Evolutionary conservation across 2,888 invertebrate genomes (phyloP).

Genomic region (Molorchus minor): DNA sequence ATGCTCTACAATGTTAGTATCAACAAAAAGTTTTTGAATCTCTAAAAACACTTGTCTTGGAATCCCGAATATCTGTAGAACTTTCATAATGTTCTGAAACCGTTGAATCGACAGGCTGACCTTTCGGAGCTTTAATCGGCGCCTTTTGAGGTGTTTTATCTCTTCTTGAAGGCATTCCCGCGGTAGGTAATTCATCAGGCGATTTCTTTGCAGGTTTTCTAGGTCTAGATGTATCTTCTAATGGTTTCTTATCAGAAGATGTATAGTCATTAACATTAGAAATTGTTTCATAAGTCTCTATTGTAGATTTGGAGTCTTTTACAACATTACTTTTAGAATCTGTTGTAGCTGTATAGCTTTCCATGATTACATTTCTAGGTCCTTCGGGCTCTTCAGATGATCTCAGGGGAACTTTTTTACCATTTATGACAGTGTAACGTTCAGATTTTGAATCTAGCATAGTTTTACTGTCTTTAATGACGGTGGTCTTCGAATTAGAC

Average conservation of each 20-base stretch:
- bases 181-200: conserved; percentile 35
- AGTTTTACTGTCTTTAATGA: conserved; percentile 50
- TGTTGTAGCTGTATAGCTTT: conserved; percentile 11
- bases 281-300: conserved; percentile 44
- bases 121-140: neutral
- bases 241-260: conserved; percentile 2
- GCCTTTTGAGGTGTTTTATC: conserved; percentile 10
- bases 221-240: conserved; percentile 5
- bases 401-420: no score
- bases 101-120: conserved; percentile 2
- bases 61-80: conserved; percentile 5
- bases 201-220: conserved; percentile 10
- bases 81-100: conserved; percentile 6
- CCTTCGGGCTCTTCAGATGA: conserved; percentile 28
- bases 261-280: conserved; percentile 46
- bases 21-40: conserved; percentile 42
- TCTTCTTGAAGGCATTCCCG: conserved; percentile 33
- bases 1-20: conserved; percentile 37
- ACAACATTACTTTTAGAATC: conserved; percentile 40
- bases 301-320: conserved; percentile 48
- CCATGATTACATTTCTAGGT: conserved; percentile 11
- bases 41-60: conserved; percentile 33
- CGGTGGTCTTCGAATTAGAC: conserved; percentile 49
- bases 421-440: conserved; percentile 45
- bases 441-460: no score